Percentiles rank a stretch among this genome's conserved stretches.
phyloP scores from a whole-genome alignment of 1,140 invertebrate species.

The Mylabris phalerata region DNA sequence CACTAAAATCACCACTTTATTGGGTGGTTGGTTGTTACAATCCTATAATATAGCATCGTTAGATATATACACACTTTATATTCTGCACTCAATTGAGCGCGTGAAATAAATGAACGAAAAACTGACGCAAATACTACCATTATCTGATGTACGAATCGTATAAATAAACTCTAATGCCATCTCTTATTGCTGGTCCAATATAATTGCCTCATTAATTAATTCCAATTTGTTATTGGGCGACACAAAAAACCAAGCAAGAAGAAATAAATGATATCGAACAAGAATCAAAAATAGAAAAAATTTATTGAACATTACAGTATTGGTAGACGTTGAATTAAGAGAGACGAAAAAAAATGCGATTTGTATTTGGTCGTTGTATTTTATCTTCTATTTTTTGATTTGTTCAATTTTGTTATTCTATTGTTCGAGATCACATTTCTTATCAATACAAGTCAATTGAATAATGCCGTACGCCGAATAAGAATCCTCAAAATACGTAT shows the following conservation, averaged over 20 bases:
- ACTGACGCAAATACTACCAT: conserved; percentile 22
- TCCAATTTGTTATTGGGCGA: neutral
- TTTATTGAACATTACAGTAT: no score
- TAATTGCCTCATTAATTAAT: conserved; percentile 21
- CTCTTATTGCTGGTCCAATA: conserved; percentile 8
- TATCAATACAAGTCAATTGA: no score
- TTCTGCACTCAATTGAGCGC: conserved; percentile 18
- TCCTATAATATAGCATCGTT: conserved; percentile 3
- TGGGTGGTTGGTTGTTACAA: conserved; percentile 6
- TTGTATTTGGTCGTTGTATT: no score
- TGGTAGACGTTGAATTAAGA: no score
- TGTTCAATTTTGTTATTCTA: neutral
- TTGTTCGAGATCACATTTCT: no score
- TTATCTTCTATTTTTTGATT: neutral
- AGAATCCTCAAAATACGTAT: no score
- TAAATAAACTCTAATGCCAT: conserved; percentile 10
- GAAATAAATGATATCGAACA: no score
- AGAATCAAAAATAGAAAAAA: no score
- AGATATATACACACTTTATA: neutral
- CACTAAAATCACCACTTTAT: conserved; percentile 6
- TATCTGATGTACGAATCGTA: conserved; percentile 25
- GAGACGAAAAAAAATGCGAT: no score
- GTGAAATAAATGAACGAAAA: conserved; percentile 22
- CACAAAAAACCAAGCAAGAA: no score
- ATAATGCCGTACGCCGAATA: no score